phyloP scores from a whole-genome alignment of 2,797 vertebrate genomes.

The Erithacus rubecula region DNA sequence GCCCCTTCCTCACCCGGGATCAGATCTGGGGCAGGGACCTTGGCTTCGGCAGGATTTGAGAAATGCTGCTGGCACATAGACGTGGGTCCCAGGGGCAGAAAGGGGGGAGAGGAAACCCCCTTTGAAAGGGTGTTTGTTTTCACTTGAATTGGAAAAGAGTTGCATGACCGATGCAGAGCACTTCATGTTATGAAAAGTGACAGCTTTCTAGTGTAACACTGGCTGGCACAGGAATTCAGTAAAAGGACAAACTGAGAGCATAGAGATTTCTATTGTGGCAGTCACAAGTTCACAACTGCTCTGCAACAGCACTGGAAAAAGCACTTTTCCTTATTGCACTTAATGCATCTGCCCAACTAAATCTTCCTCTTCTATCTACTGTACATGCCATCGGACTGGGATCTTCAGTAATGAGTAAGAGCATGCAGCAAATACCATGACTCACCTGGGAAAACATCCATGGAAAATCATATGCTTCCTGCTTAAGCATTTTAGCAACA shows the following conservation, averaged over 20 bases:
- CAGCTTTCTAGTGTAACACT: not conserved
- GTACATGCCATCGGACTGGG: not conserved
- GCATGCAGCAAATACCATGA: slow-evolving; percentile 54
- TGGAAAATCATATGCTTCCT: slow-evolving; percentile 71
- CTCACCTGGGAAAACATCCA: slow-evolving; percentile 75
- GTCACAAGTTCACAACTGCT: not conserved
- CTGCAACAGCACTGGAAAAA: not conserved
- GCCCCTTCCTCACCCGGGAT: not conserved
- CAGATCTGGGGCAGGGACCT: not conserved
- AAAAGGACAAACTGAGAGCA: not conserved
- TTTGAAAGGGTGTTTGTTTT: slow-evolving; percentile 37
- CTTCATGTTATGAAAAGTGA: not conserved
- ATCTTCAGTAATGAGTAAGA: slow-evolving; percentile 50
- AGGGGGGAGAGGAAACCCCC: not conserved
- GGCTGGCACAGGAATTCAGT: not conserved
- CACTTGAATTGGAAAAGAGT: not conserved
- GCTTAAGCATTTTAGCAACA: slow-evolving; percentile 64
- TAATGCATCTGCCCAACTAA: not conserved
- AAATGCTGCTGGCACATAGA: not conserved
- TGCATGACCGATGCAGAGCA: not conserved
- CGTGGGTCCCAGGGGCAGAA: not conserved
- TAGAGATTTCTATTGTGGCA: not conserved
- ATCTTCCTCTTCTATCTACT: not conserved
- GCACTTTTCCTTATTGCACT: not conserved
- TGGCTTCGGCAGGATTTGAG: not conserved